Base-by-base conservation (phyloP, 2,113 vertebrate species). In the Rattus rattus region DNA sequence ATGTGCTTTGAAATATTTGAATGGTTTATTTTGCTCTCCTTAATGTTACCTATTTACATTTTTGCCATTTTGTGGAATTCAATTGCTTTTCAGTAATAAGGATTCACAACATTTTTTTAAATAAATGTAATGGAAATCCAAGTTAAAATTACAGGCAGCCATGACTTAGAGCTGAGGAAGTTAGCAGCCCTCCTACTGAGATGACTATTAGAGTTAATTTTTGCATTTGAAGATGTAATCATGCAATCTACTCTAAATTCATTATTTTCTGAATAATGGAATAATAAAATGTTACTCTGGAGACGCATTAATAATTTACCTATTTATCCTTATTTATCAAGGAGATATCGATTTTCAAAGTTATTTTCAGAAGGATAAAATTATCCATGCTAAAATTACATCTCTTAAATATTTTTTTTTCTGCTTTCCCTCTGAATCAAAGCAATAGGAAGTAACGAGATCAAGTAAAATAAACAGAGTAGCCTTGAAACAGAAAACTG, bases 31-130 rank as follows among this genome's bases (percentile, higher is more conserved):
- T 96, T 96, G 36, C 17, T 88, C 33, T 88, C 17, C 65, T 96
- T 97, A 92, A 96, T 93, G 72, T 75, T 97, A 92, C 83, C 96
- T 97, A 95, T 97, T 98, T 95, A 95, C n/a, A 96, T 96, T 88
- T 96, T 95, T 92, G 86, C 47, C 79, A 93, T 95, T 97, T 96
- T 94, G 54, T 90, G 36, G 26, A 84, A 14, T 96, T 94, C 88
- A 96, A 90, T 95, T 93, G 86, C 52, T 89, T 94, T 95, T 88
- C 63, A 70, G 63, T 96, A 96, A 97, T 97, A 98, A 96, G 77
- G 33, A 96, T 96, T 97, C 95, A 96, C 94, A 97, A 94, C 94
- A 96, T 91, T 85, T 92, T 91, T 92, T 92, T 76, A 39, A n/a
- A 80, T 94, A 94, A 79, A 70, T 94, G 91, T 97, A 97, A 98